A percentile compares a stretch with the other conserved stretches of the same genome.
phyloP scores from a whole-genome alignment of 2,113 vertebrate species.

The Spermophilus dauricus region DNA sequence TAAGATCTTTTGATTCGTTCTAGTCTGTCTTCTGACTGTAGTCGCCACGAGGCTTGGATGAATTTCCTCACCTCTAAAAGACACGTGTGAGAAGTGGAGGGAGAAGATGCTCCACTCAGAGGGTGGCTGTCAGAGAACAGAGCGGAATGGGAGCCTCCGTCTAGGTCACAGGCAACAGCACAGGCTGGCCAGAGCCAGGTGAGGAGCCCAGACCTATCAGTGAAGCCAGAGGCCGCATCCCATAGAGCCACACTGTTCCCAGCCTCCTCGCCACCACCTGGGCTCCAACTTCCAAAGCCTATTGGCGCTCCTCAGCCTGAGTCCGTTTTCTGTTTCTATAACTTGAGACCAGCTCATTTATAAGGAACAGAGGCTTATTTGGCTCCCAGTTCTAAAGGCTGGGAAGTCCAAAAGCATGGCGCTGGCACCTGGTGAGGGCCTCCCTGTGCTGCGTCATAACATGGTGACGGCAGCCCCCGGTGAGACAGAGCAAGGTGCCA shows the following conservation, averaged over 20 bases:
- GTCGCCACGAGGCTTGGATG: fast-evolving
- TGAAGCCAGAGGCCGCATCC: fast-evolving
- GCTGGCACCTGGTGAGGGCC: not conserved
- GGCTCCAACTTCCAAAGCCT: not conserved
- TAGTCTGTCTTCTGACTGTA: not conserved
- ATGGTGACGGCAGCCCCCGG: not conserved
- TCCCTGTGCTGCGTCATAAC: too few species aligned
- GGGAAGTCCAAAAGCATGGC: not conserved
- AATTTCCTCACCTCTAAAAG: not conserved
- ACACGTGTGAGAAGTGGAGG: not conserved
- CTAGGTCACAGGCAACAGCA: not conserved
- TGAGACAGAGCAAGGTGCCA: not conserved
- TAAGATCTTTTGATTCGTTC: not conserved
- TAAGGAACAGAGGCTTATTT: not conserved
- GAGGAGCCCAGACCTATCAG: not conserved
- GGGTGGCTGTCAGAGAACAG: not conserved
- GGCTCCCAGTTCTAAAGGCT: not conserved
- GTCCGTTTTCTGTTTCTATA: not conserved
- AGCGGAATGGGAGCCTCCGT: fast-evolving
- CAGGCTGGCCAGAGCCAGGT: not conserved
- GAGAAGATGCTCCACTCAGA: fast-evolving
- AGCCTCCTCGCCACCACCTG: not conserved
- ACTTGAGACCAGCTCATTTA: not conserved
- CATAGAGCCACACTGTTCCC: not conserved
- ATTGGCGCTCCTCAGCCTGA: fast-evolving